A percentile compares a stretch with the other conserved stretches of the same genome.
phyloP scores from a whole-genome alignment of 2,888 invertebrate genomes.

The Caenorhabditis sulstoni region DNA sequence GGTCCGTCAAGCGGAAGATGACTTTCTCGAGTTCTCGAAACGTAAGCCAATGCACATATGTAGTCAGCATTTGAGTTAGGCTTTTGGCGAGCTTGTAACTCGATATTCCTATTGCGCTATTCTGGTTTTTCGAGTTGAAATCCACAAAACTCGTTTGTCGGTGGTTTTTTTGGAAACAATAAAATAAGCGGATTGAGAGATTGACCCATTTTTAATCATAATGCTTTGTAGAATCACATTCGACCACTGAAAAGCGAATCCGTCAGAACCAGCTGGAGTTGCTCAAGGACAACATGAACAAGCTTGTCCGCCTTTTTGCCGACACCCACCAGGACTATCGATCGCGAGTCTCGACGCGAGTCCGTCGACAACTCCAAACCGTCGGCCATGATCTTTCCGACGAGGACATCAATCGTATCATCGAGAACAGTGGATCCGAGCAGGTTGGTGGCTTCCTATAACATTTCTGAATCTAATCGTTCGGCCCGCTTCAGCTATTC shows the following conservation, averaged over 20 bases:
- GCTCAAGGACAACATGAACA: constrained; percentile 70
- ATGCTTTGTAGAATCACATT: constrained; percentile 58
- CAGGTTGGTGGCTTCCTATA: constrained; percentile 31
- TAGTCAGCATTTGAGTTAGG: constrained; percentile 3
- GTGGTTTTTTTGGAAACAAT: no score
- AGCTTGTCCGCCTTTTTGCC: constrained; percentile 74
- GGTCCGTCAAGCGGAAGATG: constrained; percentile 69
- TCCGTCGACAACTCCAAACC: constrained; percentile 76
- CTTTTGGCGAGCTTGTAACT: not conserved
- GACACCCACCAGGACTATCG: constrained; percentile 77
- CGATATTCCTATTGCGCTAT: no score
- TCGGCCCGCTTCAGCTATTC: constrained; percentile 68
- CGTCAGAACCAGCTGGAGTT: constrained; percentile 76
- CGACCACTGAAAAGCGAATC: constrained; percentile 67
- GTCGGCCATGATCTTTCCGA: constrained; percentile 74
- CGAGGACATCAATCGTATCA: constrained; percentile 74
- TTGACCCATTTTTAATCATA: no score
- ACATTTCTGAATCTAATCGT: not conserved
- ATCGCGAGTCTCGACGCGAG: constrained; percentile 77
- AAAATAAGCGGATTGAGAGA: no score
- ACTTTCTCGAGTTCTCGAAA: constrained; percentile 66
- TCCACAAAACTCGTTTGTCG: no score
- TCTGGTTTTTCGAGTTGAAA: no score
- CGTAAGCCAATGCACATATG: constrained; percentile 37
- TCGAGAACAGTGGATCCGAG: constrained; percentile 66